Conservation (phyloP, 2,888 invertebrate species). For the Tetranychus truncatus region DNA sequence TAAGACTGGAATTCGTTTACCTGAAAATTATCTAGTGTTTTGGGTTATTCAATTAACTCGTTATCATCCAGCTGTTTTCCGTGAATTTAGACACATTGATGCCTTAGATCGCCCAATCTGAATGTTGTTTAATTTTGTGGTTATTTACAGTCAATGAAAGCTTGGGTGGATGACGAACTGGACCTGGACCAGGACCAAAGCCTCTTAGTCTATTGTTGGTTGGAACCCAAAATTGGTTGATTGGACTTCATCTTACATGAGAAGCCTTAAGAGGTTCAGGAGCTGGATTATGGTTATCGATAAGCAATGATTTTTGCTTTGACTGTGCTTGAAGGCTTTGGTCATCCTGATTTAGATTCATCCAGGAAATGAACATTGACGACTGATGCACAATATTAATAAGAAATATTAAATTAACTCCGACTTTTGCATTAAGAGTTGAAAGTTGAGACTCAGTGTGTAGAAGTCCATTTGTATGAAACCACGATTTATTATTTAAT, state of each 20-base stretch:
- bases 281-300: neutral
- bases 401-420: no score
- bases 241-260: neutral
- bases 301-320: neutral
- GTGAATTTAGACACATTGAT: constrained; percentile 9
- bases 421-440: no score
- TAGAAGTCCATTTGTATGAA: no score
- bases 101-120: neutral
- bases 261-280: neutral
- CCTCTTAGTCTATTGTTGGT: neutral
- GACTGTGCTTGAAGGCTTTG: neutral
- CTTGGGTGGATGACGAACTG: neutral
- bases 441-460: no score
- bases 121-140: constrained; percentile 5
- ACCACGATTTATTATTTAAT: no score
- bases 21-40: neutral
- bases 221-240: neutral
- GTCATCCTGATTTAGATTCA: neutral
- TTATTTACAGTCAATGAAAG: neutral
- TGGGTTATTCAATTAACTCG: neutral
- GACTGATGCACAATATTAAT: neutral
- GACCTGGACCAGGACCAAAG: neutral
- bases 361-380: neutral
- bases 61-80: neutral
- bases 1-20: neutral